phyloP scores from a whole-genome alignment of 1,140 invertebrate species.

The Procambarus clarkii region DNA sequence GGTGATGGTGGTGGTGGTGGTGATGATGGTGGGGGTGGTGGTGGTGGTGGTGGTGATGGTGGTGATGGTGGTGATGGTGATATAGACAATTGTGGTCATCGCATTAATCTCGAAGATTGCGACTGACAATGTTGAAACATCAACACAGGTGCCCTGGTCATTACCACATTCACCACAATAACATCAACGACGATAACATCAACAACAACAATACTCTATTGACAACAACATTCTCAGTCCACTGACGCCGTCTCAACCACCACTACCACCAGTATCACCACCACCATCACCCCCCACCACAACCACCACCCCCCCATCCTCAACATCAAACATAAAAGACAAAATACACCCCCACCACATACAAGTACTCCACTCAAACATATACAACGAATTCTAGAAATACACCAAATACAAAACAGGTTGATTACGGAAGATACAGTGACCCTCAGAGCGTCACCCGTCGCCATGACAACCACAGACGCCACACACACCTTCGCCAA shows the following conservation, averaged over 20 bases:
- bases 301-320: background rate
- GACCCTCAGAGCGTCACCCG: background rate
- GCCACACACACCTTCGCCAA: background rate
- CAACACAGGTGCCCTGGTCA: too few species aligned
- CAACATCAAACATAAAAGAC: background rate
- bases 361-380: background rate
- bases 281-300: too few species aligned
- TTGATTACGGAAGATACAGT: background rate
- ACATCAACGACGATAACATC: background rate
- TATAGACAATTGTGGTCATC: background rate
- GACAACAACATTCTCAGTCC: background rate
- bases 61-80: too few species aligned
- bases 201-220: background rate
- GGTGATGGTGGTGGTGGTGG: background rate
- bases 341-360: background rate
- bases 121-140: background rate
- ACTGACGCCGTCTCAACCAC: background rate
- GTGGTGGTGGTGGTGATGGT: too few species aligned
- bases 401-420: background rate
- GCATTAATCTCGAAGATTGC: background rate
- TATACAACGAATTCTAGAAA: background rate
- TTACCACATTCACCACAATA: background rate
- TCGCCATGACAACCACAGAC: background rate
- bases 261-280: background rate
- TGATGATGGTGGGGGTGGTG: too few species aligned